Evolutionary conservation across 2,888 invertebrate genomes (phyloP), one percentile per base, ranked within the genome.

Genomic region (Sericinus montela): DNA sequence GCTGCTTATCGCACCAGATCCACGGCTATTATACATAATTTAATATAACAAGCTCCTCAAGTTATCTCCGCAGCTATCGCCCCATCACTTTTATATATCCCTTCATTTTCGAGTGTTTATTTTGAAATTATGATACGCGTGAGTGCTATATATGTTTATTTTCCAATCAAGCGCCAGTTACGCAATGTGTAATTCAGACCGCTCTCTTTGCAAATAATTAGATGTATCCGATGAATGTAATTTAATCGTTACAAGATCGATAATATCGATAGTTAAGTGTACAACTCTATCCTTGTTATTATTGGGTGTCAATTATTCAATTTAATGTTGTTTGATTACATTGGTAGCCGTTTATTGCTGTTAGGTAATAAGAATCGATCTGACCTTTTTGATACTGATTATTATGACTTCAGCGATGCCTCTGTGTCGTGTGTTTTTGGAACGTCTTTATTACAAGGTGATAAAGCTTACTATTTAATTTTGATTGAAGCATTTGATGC

Each of bases 331-430:
- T 44, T 39, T 39, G 32, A 40, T 49, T 44, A 34, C 11, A 39
- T 29, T 5, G 23, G 10, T 23, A 14, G 29, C 11, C 40, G 32
- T 19, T 44, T 41, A 30, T 35, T 48, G 32, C 35, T 43, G 25
- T 56, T 54, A 37, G 35, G 51, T 52, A 54, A 56, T 32, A 23
- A 16, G 48, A 59, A 55, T 40, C 38, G 14, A 54, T 54, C 52
- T 59, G 52, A 59, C 56, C 54, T 59, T 59, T 57, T 45, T 15
- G 40, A 49, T 36, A 35, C 34, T 35, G 38, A 39, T 51, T 52
- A 45, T 52, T 51, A 42, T 34, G 38, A 47, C 37, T 30, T 10
- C 29, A 29, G 42, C 46, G 42, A 46, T 28, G 29, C 44, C 8
- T 39, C 42, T 39, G 5, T n/a, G 11, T 48, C 28, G 14, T 8